Conservation (phyloP, 2,797 vertebrate species). For the Gila robusta region DNA sequence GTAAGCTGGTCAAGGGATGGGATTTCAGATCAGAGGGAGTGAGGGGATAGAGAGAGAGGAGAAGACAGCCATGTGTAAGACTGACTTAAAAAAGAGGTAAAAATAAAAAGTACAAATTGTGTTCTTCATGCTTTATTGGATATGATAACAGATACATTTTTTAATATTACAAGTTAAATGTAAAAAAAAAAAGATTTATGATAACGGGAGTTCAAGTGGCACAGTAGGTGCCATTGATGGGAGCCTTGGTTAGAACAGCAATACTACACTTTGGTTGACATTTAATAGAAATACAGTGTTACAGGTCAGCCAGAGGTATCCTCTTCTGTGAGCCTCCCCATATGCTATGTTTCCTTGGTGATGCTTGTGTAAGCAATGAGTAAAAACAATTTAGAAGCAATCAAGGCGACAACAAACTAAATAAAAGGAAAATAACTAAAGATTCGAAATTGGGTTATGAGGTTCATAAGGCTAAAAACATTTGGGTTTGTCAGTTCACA, state of each 20-base stretch:
- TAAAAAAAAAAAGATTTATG: neutral
- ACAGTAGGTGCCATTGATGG: neutral
- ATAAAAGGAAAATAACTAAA: neutral
- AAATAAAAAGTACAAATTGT: neutral
- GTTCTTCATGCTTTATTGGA: neutral
- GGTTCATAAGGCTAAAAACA: neutral
- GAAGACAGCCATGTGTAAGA: conserved; percentile 40
- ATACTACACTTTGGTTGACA: conserved; percentile 9
- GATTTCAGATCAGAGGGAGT: conserved; percentile 63
- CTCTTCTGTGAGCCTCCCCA: neutral
- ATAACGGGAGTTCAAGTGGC: neutral
- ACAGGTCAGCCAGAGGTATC: conserved; percentile 3
- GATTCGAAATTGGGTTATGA: neutral
- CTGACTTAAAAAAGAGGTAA: neutral
- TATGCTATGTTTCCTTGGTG: conserved; percentile 17
- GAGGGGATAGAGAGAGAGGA: conserved; percentile 43
- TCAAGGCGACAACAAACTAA: conserved; percentile 4
- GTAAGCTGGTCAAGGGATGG: conserved; percentile 49
- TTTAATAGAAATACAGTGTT: conserved; percentile 5
- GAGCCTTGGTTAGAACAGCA: conserved; percentile 4
- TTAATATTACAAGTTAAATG: neutral
- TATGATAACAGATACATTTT: neutral
- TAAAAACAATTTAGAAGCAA: conserved; percentile 8
- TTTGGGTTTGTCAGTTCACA: neutral
- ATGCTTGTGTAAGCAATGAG: conserved; percentile 14